These are phyloP conservation scores for Illadopsis cleaveri DNA, from an alignment of 2,113 vertebrate genomes.

Conservation along the genomic window DNA sequence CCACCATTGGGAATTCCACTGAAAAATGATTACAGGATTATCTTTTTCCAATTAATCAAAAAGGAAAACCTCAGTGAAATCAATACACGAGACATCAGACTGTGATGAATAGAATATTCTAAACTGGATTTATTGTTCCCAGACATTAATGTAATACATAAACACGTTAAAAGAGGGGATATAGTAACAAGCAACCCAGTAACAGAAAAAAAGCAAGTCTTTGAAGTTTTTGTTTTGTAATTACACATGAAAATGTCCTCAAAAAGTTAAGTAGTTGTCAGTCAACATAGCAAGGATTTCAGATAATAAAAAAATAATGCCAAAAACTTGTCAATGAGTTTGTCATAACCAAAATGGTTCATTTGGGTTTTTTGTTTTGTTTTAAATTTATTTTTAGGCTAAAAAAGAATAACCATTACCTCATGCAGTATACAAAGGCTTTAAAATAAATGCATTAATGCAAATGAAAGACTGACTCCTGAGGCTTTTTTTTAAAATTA, in stretches of 20 bases:
- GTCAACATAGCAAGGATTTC: conserved; percentile 1
- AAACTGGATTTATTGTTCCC: conserved; percentile 58
- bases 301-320: neutral
- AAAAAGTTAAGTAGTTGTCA: conserved; percentile 10
- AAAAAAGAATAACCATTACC: conserved; percentile 22
- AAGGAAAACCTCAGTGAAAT: neutral
- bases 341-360: neutral
- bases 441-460: conserved; percentile 26
- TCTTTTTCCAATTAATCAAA: neutral
- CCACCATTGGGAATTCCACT: neutral
- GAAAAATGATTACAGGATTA: neutral
- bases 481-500: neutral
- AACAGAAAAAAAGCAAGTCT: conserved; percentile 27
- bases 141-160: conserved; percentile 35
- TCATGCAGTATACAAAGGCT: conserved; percentile 46
- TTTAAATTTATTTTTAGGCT: neutral
- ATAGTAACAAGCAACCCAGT: conserved; percentile 32
- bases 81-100: neutral
- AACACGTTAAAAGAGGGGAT: conserved; percentile 17
- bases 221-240: neutral
- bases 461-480: neutral
- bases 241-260: conserved; percentile 14
- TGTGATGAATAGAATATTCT: neutral
- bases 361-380: neutral
- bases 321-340: neutral